These are phyloP conservation scores for Apomyelois bistriatella DNA, from an alignment of 2,888 invertebrate species.

Conservation along the genomic window DNA sequence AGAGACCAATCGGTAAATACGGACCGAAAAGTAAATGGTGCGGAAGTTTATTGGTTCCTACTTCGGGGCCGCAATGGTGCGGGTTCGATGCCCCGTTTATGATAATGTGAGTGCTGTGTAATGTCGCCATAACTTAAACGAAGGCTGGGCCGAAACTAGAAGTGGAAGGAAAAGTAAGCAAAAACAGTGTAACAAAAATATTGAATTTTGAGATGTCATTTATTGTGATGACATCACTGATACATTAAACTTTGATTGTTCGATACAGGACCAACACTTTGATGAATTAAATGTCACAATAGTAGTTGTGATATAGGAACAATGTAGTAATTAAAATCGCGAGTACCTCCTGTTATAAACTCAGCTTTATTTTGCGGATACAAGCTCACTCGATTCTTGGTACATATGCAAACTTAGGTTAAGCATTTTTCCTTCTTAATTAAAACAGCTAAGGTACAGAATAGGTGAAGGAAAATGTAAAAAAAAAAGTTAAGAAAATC, in stretches of 20 bases:
- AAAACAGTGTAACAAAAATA: background rate
- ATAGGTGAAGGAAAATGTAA: no score
- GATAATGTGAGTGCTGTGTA: slow-evolving; percentile 24
- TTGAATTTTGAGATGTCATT: background rate
- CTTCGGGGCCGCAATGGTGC: background rate
- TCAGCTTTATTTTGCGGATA: no score
- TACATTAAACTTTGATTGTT: slow-evolving; percentile 19
- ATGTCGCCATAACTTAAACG: background rate
- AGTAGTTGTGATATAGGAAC: background rate
- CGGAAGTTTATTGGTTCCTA: slow-evolving; percentile 15
- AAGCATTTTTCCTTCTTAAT: no score
- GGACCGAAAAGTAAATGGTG: slow-evolving; percentile 18
- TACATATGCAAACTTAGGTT: no score
- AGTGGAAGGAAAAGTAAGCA: background rate
- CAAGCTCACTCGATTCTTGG: no score
- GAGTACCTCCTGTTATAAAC: no score
- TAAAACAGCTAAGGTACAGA: no score
- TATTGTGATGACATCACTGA: background rate
- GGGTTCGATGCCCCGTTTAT: slow-evolving; percentile 33
- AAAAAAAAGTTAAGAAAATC: no score
- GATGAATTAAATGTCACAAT: slow-evolving; percentile 41
- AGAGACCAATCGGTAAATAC: slow-evolving; percentile 20
- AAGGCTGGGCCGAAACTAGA: slow-evolving; percentile 1
- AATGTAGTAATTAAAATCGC: no score
- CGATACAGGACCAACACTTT: slow-evolving; percentile 23